Base-by-base conservation (phyloP, 2,888 invertebrate species). In the Catocala sponsa region DNA sequence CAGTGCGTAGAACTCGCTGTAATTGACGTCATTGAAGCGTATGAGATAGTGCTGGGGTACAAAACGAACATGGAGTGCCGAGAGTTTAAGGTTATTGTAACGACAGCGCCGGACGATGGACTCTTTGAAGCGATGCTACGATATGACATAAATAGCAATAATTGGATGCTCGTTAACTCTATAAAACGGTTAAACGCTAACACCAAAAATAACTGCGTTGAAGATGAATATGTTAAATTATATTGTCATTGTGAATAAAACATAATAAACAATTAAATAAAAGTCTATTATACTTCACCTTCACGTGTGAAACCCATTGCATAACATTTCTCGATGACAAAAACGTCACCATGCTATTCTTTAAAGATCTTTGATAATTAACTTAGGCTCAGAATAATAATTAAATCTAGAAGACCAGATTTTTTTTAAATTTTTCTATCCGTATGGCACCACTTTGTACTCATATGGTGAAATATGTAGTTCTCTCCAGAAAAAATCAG, bases 51-150 rank as follows among this genome's bases (percentile, higher is more conserved):
- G 9, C 55, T 63, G 10, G 15, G 10, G 4, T 58, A 72, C 43
- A 53, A 55, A 15, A 43, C 10, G 32, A 48, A 15, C 15, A 15
- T 12, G 6, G 59, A 72, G 12, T 72, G 66, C 58, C 66, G 55
- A 12, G 59, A 60, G 0, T 64, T 60, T 44, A 60, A 51, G n/a
- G 13, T 66, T 7, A 44, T 66, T 33, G 55, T 70, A 1, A 54
- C 44, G 4, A 69, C 55, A 54, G 38, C 25, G n/a, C 72, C 72
- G 11, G 72, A 69, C 0, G 63, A 51, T 10, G 63, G 70, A 0
- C 33, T 69, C 5, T 72, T 62, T 42, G 58, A 63, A 25, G 52
- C 51, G 47, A 57, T 53, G 15, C 48, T 66, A 43, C 58, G 66
- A 6, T 48, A 42, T 13, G 15, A 48, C 32, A 44, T 49, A 1